Evolutionary conservation across 2,113 vertebrate genomes (phyloP).

Genomic region (Nibea coibor): DNA sequence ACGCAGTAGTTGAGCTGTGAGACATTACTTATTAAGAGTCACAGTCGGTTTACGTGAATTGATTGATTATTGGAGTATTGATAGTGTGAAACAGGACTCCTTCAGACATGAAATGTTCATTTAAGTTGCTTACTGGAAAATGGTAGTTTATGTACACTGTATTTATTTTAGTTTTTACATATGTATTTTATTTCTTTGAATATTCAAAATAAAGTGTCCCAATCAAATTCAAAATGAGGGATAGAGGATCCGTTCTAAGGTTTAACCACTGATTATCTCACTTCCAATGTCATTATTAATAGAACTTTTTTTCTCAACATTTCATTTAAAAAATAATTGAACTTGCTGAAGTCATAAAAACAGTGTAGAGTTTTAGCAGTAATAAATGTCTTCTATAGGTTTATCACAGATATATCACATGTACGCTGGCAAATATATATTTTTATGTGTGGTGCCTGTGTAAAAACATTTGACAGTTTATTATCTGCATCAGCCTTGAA

Average conservation of each 20-base stretch:
- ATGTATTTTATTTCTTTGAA: no score
- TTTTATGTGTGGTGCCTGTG: background rate
- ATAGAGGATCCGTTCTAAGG: background rate
- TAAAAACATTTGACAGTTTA: background rate
- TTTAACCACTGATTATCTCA: background rate
- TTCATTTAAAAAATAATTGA: background rate
- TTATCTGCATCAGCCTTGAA: no score
- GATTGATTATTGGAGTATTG: no score
- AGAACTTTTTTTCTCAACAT: background rate
- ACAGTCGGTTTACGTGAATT: no score
- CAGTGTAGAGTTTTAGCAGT: background rate
- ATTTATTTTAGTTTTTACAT: background rate
- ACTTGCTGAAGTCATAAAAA: background rate
- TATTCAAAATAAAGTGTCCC: no score
- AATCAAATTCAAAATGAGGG: background rate
- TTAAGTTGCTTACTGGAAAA: no score
- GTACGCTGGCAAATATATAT: background rate
- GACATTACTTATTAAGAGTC: no score
- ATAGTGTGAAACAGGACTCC: no score
- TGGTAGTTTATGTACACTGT: no score
- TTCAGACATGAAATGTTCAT: no score
- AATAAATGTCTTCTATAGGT: background rate
- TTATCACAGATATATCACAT: background rate
- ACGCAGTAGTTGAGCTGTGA: no score
- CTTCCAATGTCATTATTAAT: background rate